phyloP scores from a whole-genome alignment of 2,113 vertebrate genomes.

The Ifrita kowaldi region DNA sequence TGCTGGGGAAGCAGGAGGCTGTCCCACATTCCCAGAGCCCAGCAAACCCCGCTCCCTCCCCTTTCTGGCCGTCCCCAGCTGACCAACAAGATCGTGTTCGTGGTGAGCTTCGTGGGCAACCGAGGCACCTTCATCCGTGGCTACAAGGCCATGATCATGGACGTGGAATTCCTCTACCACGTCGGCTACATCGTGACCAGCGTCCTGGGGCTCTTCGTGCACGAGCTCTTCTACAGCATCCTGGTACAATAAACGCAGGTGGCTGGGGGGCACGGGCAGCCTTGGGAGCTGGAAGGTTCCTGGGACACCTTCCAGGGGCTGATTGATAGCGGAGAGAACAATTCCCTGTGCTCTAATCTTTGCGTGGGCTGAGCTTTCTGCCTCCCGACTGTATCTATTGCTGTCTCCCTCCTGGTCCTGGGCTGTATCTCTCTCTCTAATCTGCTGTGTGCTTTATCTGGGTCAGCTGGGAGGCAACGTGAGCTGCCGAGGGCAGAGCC shows the following conservation, averaged over 20 bases:
- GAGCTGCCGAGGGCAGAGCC: conserved; percentile 6
- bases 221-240: conserved; percentile 97
- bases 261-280: not conserved
- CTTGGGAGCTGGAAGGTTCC: not conserved
- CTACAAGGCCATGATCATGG: conserved; percentile 97
- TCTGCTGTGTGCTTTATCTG: conserved; percentile 6
- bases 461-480: conserved; percentile 34
- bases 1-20: not conserved
- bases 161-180: conserved; percentile 94
- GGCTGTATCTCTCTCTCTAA: not conserved
- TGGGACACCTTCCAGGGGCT: not conserved
- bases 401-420: not conserved
- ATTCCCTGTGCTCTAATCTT: not conserved
- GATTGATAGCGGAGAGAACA: not conserved
- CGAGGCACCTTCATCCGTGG: conserved; percentile 96
- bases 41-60: not conserved
- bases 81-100: conserved; percentile 94
- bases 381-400: not conserved
- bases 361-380: not conserved
- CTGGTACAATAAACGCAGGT: conserved; percentile 71
- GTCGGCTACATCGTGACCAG: conserved; percentile 93
- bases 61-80: conserved; percentile 72
- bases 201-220: conserved; percentile 89
- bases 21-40: rapidly evolving
- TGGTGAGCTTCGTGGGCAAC: conserved; percentile 97